Conservation (phyloP, 2,113 vertebrate species). For the Alligator sinensis region DNA sequence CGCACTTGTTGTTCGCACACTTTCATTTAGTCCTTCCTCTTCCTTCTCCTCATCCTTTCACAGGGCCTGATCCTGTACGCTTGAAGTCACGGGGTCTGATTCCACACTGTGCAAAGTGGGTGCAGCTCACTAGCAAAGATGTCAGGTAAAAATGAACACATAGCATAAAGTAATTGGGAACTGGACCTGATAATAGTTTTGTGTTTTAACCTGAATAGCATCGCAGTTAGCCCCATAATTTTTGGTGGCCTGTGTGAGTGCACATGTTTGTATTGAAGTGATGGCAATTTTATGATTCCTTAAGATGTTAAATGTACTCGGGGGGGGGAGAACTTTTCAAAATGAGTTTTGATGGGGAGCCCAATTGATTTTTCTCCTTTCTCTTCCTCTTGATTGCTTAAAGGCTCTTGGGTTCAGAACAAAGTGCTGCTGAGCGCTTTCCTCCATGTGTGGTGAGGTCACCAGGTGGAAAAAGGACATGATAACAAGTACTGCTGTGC, state of each 20-base stretch:
- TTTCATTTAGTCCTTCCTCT: not conserved
- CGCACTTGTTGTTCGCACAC: not conserved
- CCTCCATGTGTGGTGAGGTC: too few species aligned
- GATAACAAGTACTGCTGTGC: not conserved
- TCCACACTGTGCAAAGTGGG: not conserved
- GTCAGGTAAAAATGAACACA: not conserved
- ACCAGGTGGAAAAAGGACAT: not conserved
- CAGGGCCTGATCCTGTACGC: not conserved
- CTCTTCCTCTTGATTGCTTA: accelerated
- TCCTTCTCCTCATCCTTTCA: not conserved
- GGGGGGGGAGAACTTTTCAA: not conserved
- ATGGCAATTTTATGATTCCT: not conserved
- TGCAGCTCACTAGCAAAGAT: not conserved
- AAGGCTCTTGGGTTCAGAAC: not conserved
- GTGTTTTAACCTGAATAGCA: not conserved
- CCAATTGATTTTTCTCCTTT: not conserved
- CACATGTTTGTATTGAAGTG: not conserved
- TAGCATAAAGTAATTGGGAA: not conserved
- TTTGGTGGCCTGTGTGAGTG: not conserved
- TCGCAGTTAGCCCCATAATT: accelerated
- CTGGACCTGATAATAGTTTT: not conserved
- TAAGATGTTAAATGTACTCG: not conserved
- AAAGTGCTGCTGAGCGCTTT: not conserved
- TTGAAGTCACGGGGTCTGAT: not conserved
- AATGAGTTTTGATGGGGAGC: accelerated